phyloP scores from a whole-genome alignment of 1,140 invertebrate species.

The Cydia fagiglandana region DNA sequence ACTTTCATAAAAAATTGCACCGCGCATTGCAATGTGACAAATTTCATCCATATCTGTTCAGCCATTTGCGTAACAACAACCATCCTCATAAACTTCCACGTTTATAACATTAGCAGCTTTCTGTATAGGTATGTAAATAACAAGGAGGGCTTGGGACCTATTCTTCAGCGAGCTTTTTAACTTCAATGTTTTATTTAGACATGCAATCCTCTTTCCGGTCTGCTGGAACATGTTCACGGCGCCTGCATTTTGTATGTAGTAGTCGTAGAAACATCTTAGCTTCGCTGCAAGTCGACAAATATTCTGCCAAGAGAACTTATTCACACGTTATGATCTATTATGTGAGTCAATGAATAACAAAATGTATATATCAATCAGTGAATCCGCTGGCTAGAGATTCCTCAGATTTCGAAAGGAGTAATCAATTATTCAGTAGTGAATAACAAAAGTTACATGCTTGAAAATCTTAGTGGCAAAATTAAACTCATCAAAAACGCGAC shows the following conservation, averaged over 20 bases:
- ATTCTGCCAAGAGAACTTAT: neutral
- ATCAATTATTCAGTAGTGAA: no score
- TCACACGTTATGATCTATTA: neutral
- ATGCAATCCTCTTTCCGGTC: conserved; percentile 5
- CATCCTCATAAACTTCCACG: no score
- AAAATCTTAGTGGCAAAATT: no score
- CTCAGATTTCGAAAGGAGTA: no score
- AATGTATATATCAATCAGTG: neutral
- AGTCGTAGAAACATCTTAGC: neutral
- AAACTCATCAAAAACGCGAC: no score
- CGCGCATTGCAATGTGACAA: no score
- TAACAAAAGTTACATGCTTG: no score
- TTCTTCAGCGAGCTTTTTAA: neutral
- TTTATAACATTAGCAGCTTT: no score
- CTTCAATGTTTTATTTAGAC: conserved; percentile 5
- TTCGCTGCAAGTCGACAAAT: neutral
- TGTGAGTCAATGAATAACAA: neutral
- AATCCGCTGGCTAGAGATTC: no score
- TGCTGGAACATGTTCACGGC: neutral
- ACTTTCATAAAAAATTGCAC: no score
- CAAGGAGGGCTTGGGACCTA: neutral
- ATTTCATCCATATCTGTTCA: no score
- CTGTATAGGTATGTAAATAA: neutral
- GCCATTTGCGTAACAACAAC: no score
- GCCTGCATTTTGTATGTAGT: conserved; percentile 5